phyloP scores from a whole-genome alignment of 2,797 vertebrate species.

The Macropodus opercularis region DNA sequence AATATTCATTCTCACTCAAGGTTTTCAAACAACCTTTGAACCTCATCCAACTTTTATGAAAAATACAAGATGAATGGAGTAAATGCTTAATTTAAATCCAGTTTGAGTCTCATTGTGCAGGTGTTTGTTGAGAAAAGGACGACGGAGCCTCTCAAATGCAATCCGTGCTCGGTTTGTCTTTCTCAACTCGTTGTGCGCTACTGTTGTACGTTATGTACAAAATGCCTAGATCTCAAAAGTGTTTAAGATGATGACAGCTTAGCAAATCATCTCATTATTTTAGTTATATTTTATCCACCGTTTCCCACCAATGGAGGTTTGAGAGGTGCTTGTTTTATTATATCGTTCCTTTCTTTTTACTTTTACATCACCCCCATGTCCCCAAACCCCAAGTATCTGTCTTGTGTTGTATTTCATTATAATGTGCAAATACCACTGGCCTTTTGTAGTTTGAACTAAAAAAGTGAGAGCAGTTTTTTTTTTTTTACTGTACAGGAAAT shows the following conservation, averaged over 20 bases:
- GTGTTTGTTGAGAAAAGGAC: not conserved
- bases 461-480: no score
- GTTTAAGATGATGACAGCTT: no score
- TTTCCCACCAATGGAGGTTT: not conserved
- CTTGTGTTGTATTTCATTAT: no score
- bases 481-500: no score
- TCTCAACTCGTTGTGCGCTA: not conserved
- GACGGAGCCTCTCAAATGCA: no score
- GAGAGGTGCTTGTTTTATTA: not conserved
- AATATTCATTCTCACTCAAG: constrained; percentile 30
- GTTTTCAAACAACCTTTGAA: constrained; percentile 31
- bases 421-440: no score
- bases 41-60: constrained; percentile 11
- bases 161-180: not conserved
- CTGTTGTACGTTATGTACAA: not conserved
- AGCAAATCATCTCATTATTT: no score
- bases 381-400: no score
- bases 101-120: not conserved
- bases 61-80: constrained; percentile 4
- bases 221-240: no score
- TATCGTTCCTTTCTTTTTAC: not conserved
- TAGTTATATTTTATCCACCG: no score
- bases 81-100: constrained; percentile 8
- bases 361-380: no score
- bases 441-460: no score